phyloP scores from a whole-genome alignment of 2,113 vertebrate genomes.

The Cercocebus atys region DNA sequence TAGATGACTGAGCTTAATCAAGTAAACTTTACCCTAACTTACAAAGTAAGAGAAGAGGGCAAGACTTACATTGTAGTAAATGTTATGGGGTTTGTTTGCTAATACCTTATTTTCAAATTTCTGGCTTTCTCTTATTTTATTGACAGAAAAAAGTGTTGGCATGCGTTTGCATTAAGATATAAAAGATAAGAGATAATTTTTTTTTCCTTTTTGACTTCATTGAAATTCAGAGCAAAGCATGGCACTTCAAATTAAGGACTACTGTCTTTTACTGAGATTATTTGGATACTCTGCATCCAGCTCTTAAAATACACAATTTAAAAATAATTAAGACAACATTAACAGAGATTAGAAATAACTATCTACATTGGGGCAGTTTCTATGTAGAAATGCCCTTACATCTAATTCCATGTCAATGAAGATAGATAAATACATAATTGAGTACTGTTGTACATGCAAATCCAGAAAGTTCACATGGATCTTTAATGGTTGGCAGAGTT shows the following conservation, averaged over 20 bases:
- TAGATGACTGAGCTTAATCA: neutral
- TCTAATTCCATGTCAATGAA: neutral
- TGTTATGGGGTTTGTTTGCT: neutral
- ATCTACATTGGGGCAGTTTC: neutral
- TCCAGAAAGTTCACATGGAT: neutral
- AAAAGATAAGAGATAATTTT: neutral
- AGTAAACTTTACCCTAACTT: neutral
- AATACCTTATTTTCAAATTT: neutral
- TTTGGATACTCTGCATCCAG: neutral
- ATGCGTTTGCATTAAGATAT: neutral
- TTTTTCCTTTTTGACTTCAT: neutral
- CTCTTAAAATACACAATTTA: constrained; percentile 3
- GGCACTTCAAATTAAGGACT: neutral
- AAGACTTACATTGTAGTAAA: neutral
- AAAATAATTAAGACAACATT: constrained; percentile 4
- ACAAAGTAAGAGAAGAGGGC: neutral
- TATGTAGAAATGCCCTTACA: neutral
- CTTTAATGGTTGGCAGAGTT: neutral
- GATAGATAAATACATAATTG: neutral
- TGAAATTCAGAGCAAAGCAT: neutral
- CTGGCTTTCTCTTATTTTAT: neutral
- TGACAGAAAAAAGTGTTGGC: neutral
- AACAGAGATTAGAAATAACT: constrained; percentile 16
- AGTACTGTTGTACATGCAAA: neutral
- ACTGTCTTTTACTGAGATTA: neutral